Evolutionary conservation across 2,888 invertebrate genomes (phyloP).

Genomic region (Pogonocherus hispidulus): DNA sequence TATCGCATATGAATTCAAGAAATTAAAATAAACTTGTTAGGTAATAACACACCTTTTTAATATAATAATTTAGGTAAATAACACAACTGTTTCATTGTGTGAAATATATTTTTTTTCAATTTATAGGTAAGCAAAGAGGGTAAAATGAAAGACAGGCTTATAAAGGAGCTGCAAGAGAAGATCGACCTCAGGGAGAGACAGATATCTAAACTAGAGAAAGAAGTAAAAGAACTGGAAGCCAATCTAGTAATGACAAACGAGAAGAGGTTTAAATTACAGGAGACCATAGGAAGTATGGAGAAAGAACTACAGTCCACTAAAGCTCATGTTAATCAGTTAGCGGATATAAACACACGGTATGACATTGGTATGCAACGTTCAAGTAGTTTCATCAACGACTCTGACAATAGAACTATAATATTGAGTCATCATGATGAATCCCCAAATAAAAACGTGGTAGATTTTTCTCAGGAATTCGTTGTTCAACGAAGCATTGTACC

Average conservation of each 20-base stretch:
- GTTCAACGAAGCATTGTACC: background rate
- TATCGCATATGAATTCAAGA: no score
- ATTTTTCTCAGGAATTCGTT: background rate
- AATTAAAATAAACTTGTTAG: no score
- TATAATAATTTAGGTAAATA: no score
- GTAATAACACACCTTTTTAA: no score
- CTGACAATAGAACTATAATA: background rate
- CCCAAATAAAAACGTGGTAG: background rate
- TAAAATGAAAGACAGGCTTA: slow-evolving; percentile 55
- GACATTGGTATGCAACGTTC: slow-evolving; percentile 52
- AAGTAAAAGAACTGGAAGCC: slow-evolving; percentile 58
- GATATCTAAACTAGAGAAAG: slow-evolving; percentile 59
- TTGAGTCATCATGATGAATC: background rate
- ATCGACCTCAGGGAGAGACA: slow-evolving; percentile 56
- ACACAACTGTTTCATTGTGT: no score
- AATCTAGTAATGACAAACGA: slow-evolving; percentile 61
- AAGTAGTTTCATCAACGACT: slow-evolving; percentile 21
- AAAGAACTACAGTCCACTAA: slow-evolving; percentile 64
- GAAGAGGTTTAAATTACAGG: slow-evolving; percentile 64
- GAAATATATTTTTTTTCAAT: slow-evolving; percentile 4
- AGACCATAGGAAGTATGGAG: slow-evolving; percentile 63
- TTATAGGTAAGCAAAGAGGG: slow-evolving; percentile 51
- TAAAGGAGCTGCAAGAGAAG: slow-evolving; percentile 60
- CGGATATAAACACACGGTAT: slow-evolving; percentile 63
- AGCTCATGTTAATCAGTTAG: slow-evolving; percentile 60